A percentile compares a stretch with the other conserved stretches of the same genome.
These are phyloP conservation scores for Druon quercuslanigerum DNA, from an alignment of 1,140 invertebrate species.

Conservation along the genomic window DNA sequence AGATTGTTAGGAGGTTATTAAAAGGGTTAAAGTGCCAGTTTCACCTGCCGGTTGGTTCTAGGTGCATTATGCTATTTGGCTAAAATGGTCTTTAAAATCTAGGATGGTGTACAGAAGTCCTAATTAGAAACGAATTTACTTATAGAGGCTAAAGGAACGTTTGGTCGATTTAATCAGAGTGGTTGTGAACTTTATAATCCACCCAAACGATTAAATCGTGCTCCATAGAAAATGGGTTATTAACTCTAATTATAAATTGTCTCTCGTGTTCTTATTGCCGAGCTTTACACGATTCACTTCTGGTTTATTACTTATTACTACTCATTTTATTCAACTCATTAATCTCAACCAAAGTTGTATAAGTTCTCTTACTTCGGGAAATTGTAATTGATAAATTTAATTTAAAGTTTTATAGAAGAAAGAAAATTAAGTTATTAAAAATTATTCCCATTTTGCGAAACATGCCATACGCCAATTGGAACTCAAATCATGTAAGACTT, in stretches of 20 bases:
- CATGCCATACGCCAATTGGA: no score
- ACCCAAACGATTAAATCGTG: conserved; percentile 22
- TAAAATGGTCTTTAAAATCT: conserved; percentile 15
- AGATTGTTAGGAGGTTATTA: conserved; percentile 24
- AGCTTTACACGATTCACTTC: conserved; percentile 23
- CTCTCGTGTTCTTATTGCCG: conserved; percentile 16
- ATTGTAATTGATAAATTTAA: conserved; percentile 11
- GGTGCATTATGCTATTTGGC: conserved; percentile 10
- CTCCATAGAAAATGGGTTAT: conserved; percentile 26
- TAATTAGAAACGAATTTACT: conserved; percentile 28
- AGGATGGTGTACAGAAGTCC: not conserved
- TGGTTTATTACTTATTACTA: not conserved
- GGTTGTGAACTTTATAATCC: conserved; percentile 29
- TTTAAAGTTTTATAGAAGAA: not conserved
- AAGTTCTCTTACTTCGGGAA: not conserved
- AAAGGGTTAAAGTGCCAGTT: conserved; percentile 26
- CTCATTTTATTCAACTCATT: conserved; percentile 12
- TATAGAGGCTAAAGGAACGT: conserved; percentile 14
- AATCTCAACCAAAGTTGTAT: conserved; percentile 4
- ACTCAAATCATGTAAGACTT: no score
- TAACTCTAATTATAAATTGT: conserved; percentile 30
- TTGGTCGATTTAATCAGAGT: conserved; percentile 30
- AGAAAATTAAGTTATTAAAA: not conserved
- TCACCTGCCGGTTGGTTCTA: not conserved
- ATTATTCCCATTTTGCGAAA: not conserved